phyloP scores from a whole-genome alignment of 2,113 vertebrate species.

The Mormyrus iriodes region DNA sequence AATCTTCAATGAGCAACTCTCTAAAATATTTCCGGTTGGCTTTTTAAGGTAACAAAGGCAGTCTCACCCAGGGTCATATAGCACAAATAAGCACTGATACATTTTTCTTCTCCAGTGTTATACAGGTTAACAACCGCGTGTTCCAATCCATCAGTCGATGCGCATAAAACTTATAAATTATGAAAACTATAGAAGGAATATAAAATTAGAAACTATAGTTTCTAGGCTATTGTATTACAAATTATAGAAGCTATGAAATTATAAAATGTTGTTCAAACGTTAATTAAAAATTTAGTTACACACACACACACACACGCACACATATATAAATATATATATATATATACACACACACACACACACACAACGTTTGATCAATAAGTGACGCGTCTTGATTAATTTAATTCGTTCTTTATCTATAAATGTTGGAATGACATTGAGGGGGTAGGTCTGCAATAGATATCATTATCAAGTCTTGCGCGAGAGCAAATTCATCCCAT shows the following conservation, averaged over 20 bases:
- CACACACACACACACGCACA: no score
- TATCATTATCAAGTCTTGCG: conserved; percentile 46
- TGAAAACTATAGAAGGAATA: background rate
- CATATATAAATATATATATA: no score
- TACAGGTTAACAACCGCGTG: background rate
- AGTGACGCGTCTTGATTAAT: background rate
- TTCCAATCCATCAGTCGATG: background rate
- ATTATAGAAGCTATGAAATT: background rate
- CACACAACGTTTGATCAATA: background rate
- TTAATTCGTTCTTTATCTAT: background rate
- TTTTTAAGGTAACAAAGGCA: background rate
- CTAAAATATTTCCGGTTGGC: background rate
- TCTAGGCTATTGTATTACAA: background rate
- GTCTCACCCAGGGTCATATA: background rate
- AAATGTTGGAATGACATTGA: conserved; percentile 20
- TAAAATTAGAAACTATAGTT: background rate
- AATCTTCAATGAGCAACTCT: background rate
- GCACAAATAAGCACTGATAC: background rate
- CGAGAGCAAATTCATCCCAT: conserved; percentile 52
- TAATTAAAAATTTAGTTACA: background rate
- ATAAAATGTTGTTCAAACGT: background rate
- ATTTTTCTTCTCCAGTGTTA: background rate
- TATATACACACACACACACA: background rate
- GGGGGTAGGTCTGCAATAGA: conserved; percentile 29
- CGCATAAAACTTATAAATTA: background rate